Percentiles rank a stretch among this genome's conserved stretches.
These are phyloP conservation scores for Scyliorhinus canicula DNA, from an alignment of 2,797 vertebrate genomes.

Conservation along the genomic window DNA sequence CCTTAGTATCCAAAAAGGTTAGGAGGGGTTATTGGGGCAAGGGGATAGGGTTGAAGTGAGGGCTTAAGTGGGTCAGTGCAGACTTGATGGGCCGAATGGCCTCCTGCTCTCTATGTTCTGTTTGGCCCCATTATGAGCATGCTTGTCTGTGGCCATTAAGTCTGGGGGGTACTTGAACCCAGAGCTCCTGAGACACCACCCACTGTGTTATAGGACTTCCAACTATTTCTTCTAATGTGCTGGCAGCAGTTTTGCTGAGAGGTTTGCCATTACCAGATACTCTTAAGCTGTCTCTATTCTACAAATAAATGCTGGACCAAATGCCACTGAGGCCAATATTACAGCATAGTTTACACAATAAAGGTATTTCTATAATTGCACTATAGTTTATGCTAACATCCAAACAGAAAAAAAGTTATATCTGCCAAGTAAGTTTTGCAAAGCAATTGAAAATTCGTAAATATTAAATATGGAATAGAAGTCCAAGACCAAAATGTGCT, in stretches of 20 bases:
- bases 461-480: constrained; percentile 3
- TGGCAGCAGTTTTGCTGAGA: not conserved
- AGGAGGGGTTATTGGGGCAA: no score
- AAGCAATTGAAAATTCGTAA: constrained; percentile 21
- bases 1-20: no score
- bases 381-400: not conserved
- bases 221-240: not conserved
- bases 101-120: no score
- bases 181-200: no score
- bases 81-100: no score
- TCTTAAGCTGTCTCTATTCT: not conserved
- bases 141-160: no score
- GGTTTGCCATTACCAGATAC: not conserved
- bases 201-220: no score
- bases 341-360: not conserved
- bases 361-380: not conserved
- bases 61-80: no score
- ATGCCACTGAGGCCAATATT: not conserved
- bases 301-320: not conserved
- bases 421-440: not conserved
- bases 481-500: not conserved
- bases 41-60: no score
- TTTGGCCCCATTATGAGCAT: no score
- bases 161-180: no score
- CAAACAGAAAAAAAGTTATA: not conserved